Conservation (phyloP, 2,797 vertebrate species). For the Spea hammondii region DNA sequence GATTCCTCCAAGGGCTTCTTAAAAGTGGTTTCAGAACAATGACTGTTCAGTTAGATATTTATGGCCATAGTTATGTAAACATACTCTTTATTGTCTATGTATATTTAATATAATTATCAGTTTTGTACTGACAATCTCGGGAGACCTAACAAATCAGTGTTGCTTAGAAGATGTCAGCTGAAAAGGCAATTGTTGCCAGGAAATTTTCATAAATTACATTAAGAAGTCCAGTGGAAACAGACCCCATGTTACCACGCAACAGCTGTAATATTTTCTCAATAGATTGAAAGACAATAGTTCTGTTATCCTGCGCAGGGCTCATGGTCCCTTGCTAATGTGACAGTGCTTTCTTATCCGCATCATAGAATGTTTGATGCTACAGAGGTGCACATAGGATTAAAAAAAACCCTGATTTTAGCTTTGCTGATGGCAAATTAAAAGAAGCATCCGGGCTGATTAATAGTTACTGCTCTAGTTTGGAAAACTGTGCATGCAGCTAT, state of each 20-base stretch:
- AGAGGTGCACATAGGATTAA: slow-evolving; percentile 24
- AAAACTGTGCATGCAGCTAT: slow-evolving; percentile 50
- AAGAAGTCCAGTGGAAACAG: slow-evolving; percentile 74
- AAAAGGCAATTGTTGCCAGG: slow-evolving; percentile 87
- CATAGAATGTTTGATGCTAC: slow-evolving; percentile 22
- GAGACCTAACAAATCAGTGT: slow-evolving; percentile 80
- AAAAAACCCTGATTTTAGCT: slow-evolving; percentile 18
- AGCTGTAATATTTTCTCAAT: slow-evolving; percentile 59
- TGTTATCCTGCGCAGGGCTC: slow-evolving; percentile 13
- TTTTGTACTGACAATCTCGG: slow-evolving; percentile 78
- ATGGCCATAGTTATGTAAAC: slow-evolving; percentile 97
- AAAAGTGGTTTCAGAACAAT: slow-evolving; percentile 97
- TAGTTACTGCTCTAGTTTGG: slow-evolving; percentile 37
- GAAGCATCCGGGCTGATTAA: slow-evolving; percentile 44
- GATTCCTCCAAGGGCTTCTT: slow-evolving; percentile 93
- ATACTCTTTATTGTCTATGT: slow-evolving; percentile 86
- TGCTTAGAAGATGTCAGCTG: slow-evolving; percentile 97
- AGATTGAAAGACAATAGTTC: slow-evolving; percentile 34
- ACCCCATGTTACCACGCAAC: slow-evolving; percentile 63
- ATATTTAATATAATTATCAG: slow-evolving; percentile 90
- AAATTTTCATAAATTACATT: slow-evolving; percentile 83
- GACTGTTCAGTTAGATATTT: slow-evolving; percentile 98
- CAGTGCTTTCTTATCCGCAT: slow-evolving; percentile 24
- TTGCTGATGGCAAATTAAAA: slow-evolving; percentile 44
- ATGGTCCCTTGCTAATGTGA: slow-evolving; percentile 14